Evolutionary conservation across 2,113 vertebrate genomes (phyloP), one percentile per base, ranked within the genome.

Genomic region (Aix galericulata): DNA sequence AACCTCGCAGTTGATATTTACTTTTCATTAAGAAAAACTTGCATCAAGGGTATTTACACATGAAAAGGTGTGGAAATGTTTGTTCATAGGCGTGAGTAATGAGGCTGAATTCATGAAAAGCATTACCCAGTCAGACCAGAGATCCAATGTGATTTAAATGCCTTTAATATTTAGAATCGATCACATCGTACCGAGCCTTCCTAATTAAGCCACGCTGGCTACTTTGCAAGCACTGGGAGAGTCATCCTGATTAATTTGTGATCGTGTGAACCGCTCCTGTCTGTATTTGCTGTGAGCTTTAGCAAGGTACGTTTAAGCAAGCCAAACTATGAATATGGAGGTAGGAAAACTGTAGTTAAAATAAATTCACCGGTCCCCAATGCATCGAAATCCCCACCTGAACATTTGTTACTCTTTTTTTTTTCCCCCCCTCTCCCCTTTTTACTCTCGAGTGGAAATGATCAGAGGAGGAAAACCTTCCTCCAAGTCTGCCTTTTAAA

Each of bases 11-110:
- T 72, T 86, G 92, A 66, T 91, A 59, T 92, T 97, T 94, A 75
- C 95, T 94, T 94, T 79, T 94, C 82, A 95, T 97, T 95, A 82
- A 96, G 77, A 64, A 93, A 93, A 95, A 90, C 86, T 94, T 82
- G 92, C 90, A 91, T 94, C 94, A 62, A 96, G 89, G 88, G 66
- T 96, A 96, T 98, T 97, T 98, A 97, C 97, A 97, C 88, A 91
- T 89, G 96, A 96, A 73, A 93, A 95, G 95, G 95, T 95, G 94
- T 94, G 95, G 95, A 95, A 95, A 90, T 86, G 89, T 95, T 97
- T 95, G 93, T 91, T 95, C 64, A 31, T 91, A 36, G 55, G 85
- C 68, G 27, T 87, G 87, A 94, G 88, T 77, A 93, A 95, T 97
- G 96, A 96, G 88, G 87, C 80, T 78, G 95, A 94, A 94, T 97